These are phyloP conservation scores for Sebastes fasciatus DNA, from an alignment of 2,113 vertebrate genomes.

Conservation along the genomic window DNA sequence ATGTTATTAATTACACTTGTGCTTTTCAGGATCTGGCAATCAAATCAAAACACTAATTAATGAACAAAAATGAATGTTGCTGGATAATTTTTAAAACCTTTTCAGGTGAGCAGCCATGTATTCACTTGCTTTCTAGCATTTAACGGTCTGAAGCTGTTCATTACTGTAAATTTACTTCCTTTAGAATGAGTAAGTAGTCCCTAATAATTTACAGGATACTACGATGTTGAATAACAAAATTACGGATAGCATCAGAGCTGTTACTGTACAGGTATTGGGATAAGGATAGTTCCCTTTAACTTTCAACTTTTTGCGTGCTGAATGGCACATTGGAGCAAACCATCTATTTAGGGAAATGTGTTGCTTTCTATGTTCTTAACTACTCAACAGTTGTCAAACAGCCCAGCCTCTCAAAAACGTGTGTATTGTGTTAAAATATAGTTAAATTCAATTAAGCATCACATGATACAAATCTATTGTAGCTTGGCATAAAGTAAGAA, in stretches of 20 bases:
- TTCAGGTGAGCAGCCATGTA: background rate
- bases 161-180: background rate
- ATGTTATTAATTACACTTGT: background rate
- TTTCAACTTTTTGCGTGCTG: background rate
- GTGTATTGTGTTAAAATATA: background rate
- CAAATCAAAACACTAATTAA: background rate
- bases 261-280: background rate
- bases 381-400: background rate
- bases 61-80: background rate
- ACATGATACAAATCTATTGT: background rate
- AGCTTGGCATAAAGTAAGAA: background rate
- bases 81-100: background rate
- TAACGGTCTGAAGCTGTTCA: background rate
- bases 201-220: background rate
- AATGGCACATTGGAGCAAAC: background rate
- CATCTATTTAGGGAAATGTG: background rate
- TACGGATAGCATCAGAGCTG: background rate
- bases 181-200: background rate
- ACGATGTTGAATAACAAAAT: too few species aligned
- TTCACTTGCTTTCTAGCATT: background rate
- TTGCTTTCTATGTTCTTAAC: background rate
- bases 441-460: background rate
- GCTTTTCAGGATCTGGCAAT: background rate
- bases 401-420: background rate
- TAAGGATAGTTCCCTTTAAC: background rate